Percentiles rank a stretch among this genome's conserved stretches.
These are phyloP conservation scores for Epiblema foenella DNA, from an alignment of 2,888 invertebrate species.

Conservation along the genomic window DNA sequence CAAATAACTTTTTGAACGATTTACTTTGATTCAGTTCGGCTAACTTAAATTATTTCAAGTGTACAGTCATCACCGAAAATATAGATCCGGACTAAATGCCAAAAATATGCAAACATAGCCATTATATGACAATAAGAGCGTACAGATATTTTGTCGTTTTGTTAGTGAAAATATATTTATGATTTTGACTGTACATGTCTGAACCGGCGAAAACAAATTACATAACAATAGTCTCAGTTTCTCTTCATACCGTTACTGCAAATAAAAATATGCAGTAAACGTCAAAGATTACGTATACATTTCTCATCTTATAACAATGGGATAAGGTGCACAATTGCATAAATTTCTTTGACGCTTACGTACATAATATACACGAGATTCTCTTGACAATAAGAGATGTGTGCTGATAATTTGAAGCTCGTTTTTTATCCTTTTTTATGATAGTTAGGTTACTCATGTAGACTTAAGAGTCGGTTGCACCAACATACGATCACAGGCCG, in stretches of 20 bases:
- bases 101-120: no score
- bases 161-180: no score
- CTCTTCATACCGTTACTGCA: constrained; percentile 15
- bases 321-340: not conserved
- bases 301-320: not conserved
- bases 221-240: not conserved
- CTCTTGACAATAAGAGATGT: not conserved
- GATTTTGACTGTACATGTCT: not conserved
- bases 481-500: no score
- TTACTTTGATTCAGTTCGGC: no score
- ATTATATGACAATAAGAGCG: no score
- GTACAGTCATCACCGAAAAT: no score
- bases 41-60: no score
- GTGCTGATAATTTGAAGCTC: not conserved
- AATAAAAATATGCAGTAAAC: not conserved
- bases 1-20: no score
- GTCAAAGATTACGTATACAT: not conserved
- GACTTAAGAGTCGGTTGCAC: no score
- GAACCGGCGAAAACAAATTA: not conserved
- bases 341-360: not conserved
- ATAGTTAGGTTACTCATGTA: not conserved
- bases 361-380: not conserved
- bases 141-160: no score
- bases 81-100: no score
- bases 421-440: not conserved